These are phyloP conservation scores for Onychomys torridus DNA, from an alignment of 2,797 vertebrate species.

Conservation along the genomic window DNA sequence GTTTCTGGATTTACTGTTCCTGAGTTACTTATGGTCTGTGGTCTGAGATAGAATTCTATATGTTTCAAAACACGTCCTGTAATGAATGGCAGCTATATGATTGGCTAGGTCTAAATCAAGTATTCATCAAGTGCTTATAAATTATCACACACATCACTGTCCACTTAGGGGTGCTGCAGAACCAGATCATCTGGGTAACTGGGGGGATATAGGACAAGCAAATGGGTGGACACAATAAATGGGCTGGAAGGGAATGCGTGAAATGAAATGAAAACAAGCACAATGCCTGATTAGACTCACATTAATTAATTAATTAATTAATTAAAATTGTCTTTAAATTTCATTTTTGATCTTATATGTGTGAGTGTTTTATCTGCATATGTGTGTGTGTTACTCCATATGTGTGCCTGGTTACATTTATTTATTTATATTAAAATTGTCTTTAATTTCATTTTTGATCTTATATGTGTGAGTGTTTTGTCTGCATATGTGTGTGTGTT, in stretches of 20 bases:
- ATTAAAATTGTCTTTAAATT: too few species aligned
- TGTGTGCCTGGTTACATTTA: background rate
- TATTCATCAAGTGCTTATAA: background rate
- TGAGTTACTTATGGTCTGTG: background rate
- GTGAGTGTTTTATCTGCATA: background rate
- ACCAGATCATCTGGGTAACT: background rate
- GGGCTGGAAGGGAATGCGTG: background rate
- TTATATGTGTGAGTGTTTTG: background rate
- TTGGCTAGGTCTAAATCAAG: background rate
- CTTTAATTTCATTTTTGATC: background rate
- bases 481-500: too few species aligned
- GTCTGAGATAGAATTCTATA: background rate
- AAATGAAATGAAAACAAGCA: background rate
- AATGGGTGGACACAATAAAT: too few species aligned
- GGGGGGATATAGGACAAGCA: background rate
- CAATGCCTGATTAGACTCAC: background rate
- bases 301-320: background rate
- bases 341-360: too few species aligned
- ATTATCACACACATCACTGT: accelerated
- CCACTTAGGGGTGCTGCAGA: background rate
- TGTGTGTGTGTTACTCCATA: background rate
- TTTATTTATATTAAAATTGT: background rate
- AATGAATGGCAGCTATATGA: background rate
- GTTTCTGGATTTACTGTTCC: background rate
- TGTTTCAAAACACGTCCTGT: background rate